A percentile compares a stretch with the other conserved stretches of the same genome.
phyloP scores from a whole-genome alignment of 2,888 invertebrate species.

The Leucozona laternaria region DNA sequence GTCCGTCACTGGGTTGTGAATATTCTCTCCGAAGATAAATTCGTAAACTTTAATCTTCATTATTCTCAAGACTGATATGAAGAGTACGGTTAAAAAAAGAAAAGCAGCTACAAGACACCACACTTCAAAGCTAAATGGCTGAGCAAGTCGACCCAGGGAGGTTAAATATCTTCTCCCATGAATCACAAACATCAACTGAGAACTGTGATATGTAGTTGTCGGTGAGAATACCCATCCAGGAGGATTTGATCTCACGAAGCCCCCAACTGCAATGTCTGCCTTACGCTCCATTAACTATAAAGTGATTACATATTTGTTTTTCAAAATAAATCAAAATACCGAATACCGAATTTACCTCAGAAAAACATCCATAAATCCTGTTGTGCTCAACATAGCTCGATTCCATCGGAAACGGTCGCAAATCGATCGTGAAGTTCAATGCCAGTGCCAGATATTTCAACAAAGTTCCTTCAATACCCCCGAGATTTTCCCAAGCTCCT shows the following conservation, averaged over 20 bases:
- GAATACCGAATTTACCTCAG: constrained; percentile 72
- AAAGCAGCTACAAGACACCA: constrained; percentile 76
- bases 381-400: constrained; percentile 64
- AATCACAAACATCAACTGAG: constrained; percentile 76
- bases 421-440: constrained; percentile 78
- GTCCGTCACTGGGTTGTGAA: constrained; percentile 76
- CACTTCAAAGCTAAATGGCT: constrained; percentile 76
- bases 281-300: constrained; percentile 75
- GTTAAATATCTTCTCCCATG: constrained; percentile 71
- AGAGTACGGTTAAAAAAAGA: background rate
- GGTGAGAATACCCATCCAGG: constrained; percentile 75
- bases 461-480: constrained; percentile 80
- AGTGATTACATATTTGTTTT: background rate
- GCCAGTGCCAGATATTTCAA: constrained; percentile 77
- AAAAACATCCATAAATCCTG: constrained; percentile 77
- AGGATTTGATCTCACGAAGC: constrained; percentile 77
- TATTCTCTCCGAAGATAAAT: constrained; percentile 73
- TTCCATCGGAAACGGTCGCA: constrained; percentile 74
- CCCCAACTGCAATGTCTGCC: constrained; percentile 79
- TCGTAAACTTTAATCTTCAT: background rate
- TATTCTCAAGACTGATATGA: constrained; percentile 13
- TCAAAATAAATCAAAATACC: background rate
- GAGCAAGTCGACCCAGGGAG: constrained; percentile 75
- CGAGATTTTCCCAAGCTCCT: constrained; percentile 73
- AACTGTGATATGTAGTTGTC: constrained; percentile 77